Conservation (phyloP, 2,797 vertebrate species). For the Epinephelus coioides region DNA sequence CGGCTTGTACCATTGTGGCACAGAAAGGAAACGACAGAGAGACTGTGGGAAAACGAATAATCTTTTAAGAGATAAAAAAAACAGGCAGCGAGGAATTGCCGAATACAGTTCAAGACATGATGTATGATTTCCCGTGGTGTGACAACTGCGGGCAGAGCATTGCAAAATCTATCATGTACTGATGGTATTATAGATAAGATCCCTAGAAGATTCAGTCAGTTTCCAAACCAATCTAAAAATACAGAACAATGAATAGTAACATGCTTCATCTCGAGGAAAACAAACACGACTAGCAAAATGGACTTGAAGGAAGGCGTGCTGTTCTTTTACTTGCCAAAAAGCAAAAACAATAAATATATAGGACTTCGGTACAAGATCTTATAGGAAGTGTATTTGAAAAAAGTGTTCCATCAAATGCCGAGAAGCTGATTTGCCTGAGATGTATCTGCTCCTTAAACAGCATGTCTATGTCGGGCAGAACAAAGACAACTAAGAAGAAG, state of each 20-base stretch:
- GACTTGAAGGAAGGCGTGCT: background rate
- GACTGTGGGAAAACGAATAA: conserved; percentile 67
- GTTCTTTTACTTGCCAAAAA: conserved; percentile 6
- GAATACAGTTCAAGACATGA: conserved; percentile 45
- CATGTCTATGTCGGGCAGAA: background rate
- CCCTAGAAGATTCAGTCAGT: conserved; percentile 5
- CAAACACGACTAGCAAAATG: conserved; percentile 14
- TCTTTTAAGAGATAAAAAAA: conserved; percentile 51
- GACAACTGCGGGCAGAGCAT: conserved; percentile 29
- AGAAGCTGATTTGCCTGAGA: background rate
- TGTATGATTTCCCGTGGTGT: conserved; percentile 27
- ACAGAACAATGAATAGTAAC: conserved; percentile 20
- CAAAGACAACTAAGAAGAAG: conserved; percentile 22
- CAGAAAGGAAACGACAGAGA: conserved; percentile 49
- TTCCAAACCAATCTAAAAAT: conserved; percentile 44
- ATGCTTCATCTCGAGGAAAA: background rate
- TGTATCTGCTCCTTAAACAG: conserved; percentile 2
- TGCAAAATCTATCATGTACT: conserved; percentile 39
- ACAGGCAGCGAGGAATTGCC: conserved; percentile 18
- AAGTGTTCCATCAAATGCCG: background rate
- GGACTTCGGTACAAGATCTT: background rate
- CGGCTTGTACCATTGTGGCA: conserved; percentile 35
- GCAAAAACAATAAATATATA: background rate
- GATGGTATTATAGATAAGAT: conserved; percentile 45
- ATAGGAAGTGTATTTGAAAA: background rate